Evolutionary conservation across 2,888 invertebrate genomes (phyloP).

Genomic region (Heliconius ethilla): DNA sequence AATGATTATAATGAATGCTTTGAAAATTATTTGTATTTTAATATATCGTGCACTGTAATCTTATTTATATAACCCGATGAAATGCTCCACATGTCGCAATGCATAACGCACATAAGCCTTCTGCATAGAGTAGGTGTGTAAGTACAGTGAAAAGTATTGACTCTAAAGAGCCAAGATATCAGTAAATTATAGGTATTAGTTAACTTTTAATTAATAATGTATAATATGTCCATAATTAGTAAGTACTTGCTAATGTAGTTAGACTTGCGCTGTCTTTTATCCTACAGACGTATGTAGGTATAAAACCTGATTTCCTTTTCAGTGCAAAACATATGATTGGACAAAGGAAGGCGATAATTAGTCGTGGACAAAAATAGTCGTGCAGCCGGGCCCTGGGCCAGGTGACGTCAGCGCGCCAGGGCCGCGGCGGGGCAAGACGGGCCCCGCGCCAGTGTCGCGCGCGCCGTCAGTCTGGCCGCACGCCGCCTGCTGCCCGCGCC

Average conservation of each 20-base stretch:
- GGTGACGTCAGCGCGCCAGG: conserved; percentile 79
- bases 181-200: conserved; percentile 22
- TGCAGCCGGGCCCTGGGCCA: conserved; percentile 80
- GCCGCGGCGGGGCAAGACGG: conserved; percentile 80
- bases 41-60: conserved; percentile 14
- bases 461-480: conserved; percentile 79
- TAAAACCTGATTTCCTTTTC: conserved; percentile 69
- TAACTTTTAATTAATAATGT: conserved; percentile 33
- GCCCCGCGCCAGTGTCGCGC: conserved; percentile 82
- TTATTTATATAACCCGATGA: conserved; percentile 19
- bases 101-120: conserved; percentile 10
- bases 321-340: conserved; percentile 62
- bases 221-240: conserved; percentile 24
- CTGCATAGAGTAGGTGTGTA: background rate
- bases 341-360: conserved; percentile 80
- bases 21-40: background rate
- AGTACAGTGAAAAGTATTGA: conserved; percentile 10
- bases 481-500: conserved; percentile 58
- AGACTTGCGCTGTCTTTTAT: conserved; percentile 19
- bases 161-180: background rate
- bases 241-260: conserved; percentile 10
- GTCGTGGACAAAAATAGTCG: conserved; percentile 79
- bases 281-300: conserved; percentile 45
- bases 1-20: background rate
- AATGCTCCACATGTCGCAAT: conserved; percentile 20